Conservation (phyloP, 2,797 vertebrate genomes). For the Helostoma temminkii region DNA sequence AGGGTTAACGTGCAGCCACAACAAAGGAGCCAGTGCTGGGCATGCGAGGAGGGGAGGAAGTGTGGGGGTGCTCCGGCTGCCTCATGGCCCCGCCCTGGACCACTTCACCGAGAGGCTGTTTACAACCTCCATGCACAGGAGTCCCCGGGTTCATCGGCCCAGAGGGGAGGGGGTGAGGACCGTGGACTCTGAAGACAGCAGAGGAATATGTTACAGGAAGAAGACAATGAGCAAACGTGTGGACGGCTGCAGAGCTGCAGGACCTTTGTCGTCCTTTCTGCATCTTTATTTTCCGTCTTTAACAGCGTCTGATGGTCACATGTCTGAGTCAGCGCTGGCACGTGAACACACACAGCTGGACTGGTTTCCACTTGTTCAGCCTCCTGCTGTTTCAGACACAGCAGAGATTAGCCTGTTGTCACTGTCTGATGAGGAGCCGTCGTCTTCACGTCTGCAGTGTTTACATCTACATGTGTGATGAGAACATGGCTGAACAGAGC, state of each 20-base stretch:
- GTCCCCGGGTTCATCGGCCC: slow-evolving; percentile 75
- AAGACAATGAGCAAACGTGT: slow-evolving; percentile 57
- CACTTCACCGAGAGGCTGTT: slow-evolving; percentile 77
- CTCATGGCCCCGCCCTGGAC: slow-evolving; percentile 73
- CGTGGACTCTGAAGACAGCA: slow-evolving; percentile 20
- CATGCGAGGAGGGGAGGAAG: slow-evolving; percentile 5
- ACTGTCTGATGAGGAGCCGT: too few species aligned
- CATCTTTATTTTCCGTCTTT: slow-evolving; percentile 8
- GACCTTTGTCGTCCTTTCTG: not conserved
- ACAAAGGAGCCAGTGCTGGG: slow-evolving; percentile 72
- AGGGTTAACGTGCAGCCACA: slow-evolving; percentile 72
- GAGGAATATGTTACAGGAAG: slow-evolving; percentile 48
- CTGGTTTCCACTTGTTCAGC: too few species aligned
- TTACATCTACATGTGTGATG: too few species aligned
- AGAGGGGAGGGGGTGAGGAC: slow-evolving; percentile 35
- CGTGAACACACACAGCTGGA: not conserved
- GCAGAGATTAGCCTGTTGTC: too few species aligned
- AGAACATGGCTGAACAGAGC: too few species aligned
- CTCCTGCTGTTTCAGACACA: too few species aligned
- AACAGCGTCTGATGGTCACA: slow-evolving; percentile 5
- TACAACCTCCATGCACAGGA: slow-evolving; percentile 69
- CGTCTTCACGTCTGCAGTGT: too few species aligned
- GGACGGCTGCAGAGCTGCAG: slow-evolving; percentile 37
- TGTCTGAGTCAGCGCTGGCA: slow-evolving; percentile 12
- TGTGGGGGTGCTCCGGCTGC: slow-evolving; percentile 28